These are phyloP conservation scores for Polyommatus iphigenia DNA, from an alignment of 2,888 invertebrate genomes.

Conservation along the genomic window DNA sequence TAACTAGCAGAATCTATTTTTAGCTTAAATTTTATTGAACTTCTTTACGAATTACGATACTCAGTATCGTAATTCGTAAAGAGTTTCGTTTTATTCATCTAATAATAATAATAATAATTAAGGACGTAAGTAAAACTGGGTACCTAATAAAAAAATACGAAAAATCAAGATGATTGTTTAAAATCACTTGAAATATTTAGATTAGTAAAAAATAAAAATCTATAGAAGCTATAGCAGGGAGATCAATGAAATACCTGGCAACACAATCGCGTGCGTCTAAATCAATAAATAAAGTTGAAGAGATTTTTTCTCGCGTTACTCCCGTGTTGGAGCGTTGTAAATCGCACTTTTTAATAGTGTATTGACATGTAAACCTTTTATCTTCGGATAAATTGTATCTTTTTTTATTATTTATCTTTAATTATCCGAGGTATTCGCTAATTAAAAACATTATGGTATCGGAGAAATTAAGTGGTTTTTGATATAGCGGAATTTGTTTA, in stretches of 20 bases:
- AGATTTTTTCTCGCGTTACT: conserved; percentile 60
- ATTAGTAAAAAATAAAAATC: too few species aligned
- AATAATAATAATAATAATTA: too few species aligned
- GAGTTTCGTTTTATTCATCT: too few species aligned
- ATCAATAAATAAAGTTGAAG: conserved; percentile 73
- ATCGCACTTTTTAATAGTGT: conserved; percentile 62
- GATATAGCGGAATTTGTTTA: not conserved
- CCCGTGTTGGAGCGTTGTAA: conserved; percentile 61
- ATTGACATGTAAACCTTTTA: conserved; percentile 52
- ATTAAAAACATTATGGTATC: conserved; percentile 31
- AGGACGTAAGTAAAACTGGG: too few species aligned
- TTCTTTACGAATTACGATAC: too few species aligned
- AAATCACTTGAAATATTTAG: too few species aligned
- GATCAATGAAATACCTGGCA: not conserved
- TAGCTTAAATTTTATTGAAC: too few species aligned
- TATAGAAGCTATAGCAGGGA: too few species aligned
- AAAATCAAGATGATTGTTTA: too few species aligned
- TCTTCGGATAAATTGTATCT: conserved; percentile 17
- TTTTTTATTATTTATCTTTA: conserved; percentile 7
- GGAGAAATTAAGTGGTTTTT: not conserved
- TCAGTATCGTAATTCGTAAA: too few species aligned
- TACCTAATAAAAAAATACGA: too few species aligned
- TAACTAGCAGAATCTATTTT: too few species aligned
- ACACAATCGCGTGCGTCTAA: conserved; percentile 53
- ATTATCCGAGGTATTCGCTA: conserved; percentile 24